Evolutionary conservation across 1,140 invertebrate genomes (phyloP).

Genomic region (Tetragnatha versicolor): DNA sequence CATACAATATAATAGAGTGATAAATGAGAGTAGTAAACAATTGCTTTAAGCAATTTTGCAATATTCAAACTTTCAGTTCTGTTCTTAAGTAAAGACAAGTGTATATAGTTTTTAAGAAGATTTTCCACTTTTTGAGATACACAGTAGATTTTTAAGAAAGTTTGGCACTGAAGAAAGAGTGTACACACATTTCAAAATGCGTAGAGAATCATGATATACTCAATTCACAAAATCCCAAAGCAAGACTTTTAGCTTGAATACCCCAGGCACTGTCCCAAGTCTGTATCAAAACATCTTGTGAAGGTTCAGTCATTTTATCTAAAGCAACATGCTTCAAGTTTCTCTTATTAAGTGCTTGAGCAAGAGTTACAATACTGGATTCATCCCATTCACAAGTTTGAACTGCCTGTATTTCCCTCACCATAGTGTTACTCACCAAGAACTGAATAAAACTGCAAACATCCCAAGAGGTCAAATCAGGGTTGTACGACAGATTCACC

Average conservation of each 20-base stretch:
- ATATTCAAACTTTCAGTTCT: too few relatives aligned
- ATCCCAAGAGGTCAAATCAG: background rate
- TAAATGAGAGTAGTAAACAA: too few relatives aligned
- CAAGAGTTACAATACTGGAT: background rate
- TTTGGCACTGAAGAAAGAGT: too few relatives aligned
- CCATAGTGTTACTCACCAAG: background rate
- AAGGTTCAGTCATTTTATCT: slow-evolving; percentile 12
- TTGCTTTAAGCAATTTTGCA: too few relatives aligned
- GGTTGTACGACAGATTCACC: slow-evolving; percentile 36
- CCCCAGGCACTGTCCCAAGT: background rate
- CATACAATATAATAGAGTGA: too few relatives aligned
- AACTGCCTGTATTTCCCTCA: background rate
- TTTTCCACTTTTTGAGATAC: too few relatives aligned
- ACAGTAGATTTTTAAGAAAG: too few relatives aligned
- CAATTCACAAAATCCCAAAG: slow-evolving; percentile 22
- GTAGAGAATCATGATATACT: slow-evolving; percentile 14
- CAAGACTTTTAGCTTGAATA: slow-evolving; percentile 10
- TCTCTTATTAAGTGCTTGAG: background rate
- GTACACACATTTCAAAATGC: too few relatives aligned
- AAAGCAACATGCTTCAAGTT: slow-evolving; percentile 2
- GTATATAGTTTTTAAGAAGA: too few relatives aligned
- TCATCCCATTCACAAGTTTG: slow-evolving; percentile 23
- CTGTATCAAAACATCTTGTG: background rate
- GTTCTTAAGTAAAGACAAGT: too few relatives aligned
- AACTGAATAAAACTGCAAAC: background rate